Evolutionary conservation across 2,113 vertebrate genomes (phyloP).

Genomic region (Atherinomorus stipes): DNA sequence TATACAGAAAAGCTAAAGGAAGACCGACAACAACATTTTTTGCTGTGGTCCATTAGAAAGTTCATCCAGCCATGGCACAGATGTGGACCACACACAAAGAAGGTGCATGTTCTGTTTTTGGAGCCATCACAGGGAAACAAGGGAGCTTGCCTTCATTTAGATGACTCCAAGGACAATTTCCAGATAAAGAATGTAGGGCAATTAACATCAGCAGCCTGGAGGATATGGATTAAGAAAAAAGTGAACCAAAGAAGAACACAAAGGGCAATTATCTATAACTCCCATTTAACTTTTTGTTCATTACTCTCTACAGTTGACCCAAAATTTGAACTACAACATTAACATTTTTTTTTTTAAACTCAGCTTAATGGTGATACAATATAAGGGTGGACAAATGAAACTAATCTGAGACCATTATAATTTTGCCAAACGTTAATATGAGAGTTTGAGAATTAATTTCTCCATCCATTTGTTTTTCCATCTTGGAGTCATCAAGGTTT

Average conservation of each 20-base stretch:
- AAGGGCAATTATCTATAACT: conserved; percentile 16
- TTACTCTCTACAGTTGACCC: not conserved
- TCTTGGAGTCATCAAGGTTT: conserved; percentile 52
- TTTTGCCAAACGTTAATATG: not conserved
- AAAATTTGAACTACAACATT: not conserved
- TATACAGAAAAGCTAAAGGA: not conserved
- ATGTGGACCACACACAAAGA: conserved; percentile 22
- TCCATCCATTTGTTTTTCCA: conserved; percentile 11
- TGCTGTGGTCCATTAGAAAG: not conserved
- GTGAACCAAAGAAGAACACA: conserved; percentile 9
- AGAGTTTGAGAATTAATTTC: not conserved
- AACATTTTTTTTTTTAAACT: too few species aligned
- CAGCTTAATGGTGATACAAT: not conserved
- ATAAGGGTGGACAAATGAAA: not conserved
- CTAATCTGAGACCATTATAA: not conserved
- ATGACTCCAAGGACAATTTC: conserved; percentile 57
- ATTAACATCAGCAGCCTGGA: conserved; percentile 66
- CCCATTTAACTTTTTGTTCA: conserved; percentile 12
- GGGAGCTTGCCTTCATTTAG: conserved; percentile 65
- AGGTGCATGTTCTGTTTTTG: conserved; percentile 34
- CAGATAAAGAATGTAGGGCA: conserved; percentile 72
- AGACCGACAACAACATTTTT: too few species aligned
- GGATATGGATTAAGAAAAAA: conserved; percentile 47
- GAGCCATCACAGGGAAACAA: conserved; percentile 18
- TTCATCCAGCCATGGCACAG: not conserved